Conservation (phyloP, 2,888 invertebrate genomes). For the Melinopterus prodromus region DNA sequence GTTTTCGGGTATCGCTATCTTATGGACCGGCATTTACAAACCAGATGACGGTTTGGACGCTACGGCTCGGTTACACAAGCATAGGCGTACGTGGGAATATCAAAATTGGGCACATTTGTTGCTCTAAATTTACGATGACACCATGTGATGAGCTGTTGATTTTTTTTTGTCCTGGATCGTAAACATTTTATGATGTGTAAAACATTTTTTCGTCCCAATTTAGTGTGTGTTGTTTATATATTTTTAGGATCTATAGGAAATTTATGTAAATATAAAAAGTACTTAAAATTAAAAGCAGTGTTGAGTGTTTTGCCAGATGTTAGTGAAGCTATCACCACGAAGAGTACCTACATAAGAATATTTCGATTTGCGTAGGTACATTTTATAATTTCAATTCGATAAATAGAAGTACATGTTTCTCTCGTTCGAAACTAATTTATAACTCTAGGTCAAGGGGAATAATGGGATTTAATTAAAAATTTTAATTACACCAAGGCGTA, state of each 20-base stretch:
- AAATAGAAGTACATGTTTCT: neutral
- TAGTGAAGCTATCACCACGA: neutral
- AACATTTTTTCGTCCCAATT: neutral
- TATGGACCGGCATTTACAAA: neutral
- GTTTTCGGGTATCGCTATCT: neutral
- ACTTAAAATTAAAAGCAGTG: neutral
- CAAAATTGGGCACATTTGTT: neutral
- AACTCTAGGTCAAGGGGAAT: neutral
- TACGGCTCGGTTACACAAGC: neutral
- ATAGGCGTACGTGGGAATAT: constrained; percentile 4
- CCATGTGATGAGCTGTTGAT: neutral
- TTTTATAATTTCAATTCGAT: neutral
- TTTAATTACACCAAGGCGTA: too few relatives aligned
- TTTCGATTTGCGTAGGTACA: neutral
- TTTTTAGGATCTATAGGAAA: neutral
- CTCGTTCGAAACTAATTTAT: neutral
- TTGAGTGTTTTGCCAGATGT: neutral
- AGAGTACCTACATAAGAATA: too few relatives aligned
- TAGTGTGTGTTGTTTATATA: neutral
- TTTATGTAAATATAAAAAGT: neutral
- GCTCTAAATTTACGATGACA: neutral
- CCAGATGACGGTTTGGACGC: neutral
- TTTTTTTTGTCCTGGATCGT: neutral
- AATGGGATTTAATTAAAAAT: neutral
- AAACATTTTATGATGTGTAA: neutral